Percentiles rank a stretch among this genome's conserved stretches.
phyloP scores from a whole-genome alignment of 2,888 invertebrate genomes.

The Aelia acuminata region DNA sequence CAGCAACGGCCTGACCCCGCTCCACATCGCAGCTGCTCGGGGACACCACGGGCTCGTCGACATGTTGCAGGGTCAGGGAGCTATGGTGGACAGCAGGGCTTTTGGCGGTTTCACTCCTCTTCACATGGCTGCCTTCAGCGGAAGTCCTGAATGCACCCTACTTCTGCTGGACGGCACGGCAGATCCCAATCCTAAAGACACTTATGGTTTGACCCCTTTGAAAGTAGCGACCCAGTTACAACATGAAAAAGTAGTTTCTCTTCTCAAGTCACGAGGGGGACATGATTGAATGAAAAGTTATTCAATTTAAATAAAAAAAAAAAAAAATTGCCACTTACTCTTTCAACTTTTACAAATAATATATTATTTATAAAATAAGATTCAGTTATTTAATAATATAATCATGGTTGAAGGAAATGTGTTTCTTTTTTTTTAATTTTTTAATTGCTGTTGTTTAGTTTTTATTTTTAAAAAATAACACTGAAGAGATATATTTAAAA shows the following conservation, averaged over 20 bases:
- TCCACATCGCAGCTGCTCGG: slow-evolving; percentile 5
- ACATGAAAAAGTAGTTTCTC: slow-evolving; percentile 17
- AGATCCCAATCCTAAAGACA: slow-evolving; percentile 7
- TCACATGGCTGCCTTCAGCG: slow-evolving; percentile 24
- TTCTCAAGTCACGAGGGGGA: slow-evolving; percentile 30
- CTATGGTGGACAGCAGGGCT: slow-evolving; percentile 24
- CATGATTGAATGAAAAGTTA: slow-evolving; percentile 10
- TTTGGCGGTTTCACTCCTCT: slow-evolving; percentile 35
- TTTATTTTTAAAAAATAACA: not conserved
- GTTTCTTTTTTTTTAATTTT: not conserved
- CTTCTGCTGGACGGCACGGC: slow-evolving; percentile 7
- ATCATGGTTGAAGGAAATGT: not conserved
- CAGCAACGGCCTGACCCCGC: slow-evolving; percentile 17
- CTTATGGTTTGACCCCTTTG: slow-evolving; percentile 38
- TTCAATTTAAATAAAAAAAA: not conserved
- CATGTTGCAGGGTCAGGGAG: slow-evolving; percentile 1
- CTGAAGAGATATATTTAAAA: not conserved
- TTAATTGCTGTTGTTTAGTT: not conserved
- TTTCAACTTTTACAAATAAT: not conserved
- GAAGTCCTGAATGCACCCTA: not conserved
- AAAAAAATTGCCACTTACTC: not conserved
- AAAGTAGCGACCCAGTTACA: slow-evolving; percentile 28
- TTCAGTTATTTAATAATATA: not conserved
- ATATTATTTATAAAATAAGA: not conserved
- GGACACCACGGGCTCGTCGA: not conserved